Percentiles rank a stretch among this genome's conserved stretches.
Conservation (phyloP, 2,797 vertebrate species). For the Sebastes itinus region DNA sequence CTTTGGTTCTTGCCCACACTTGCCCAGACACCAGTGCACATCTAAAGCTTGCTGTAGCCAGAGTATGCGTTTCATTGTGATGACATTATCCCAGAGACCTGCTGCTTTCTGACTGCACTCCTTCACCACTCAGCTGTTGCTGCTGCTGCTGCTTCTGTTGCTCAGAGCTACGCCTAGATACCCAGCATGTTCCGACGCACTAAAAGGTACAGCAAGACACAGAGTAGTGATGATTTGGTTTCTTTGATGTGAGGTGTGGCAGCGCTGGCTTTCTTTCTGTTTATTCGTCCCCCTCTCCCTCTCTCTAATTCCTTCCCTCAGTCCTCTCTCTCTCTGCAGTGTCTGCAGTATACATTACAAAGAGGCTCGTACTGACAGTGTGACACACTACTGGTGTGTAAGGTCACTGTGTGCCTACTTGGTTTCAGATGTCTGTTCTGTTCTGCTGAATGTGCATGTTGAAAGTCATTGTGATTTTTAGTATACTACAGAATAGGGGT, state of each 20-base stretch:
- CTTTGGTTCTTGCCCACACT: constrained; percentile 34
- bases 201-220: constrained; percentile 57
- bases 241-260: constrained; percentile 23
- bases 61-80: constrained; percentile 14
- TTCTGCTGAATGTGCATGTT: not conserved
- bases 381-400: not conserved
- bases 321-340: not conserved
- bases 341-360: constrained; percentile 13
- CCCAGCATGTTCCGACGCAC: constrained; percentile 71
- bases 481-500: not conserved
- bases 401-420: not conserved
- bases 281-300: not conserved
- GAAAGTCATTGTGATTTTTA: not conserved
- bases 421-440: constrained; percentile 17
- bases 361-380: constrained; percentile 5
- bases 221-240: not conserved
- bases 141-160: constrained; percentile 17
- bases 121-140: constrained; percentile 13
- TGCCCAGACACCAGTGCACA: constrained; percentile 25
- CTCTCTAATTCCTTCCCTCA: not conserved
- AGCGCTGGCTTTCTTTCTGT: constrained; percentile 15
- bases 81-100: constrained; percentile 34
- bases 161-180: constrained; percentile 36
- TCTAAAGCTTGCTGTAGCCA: constrained; percentile 39
- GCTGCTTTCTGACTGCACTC: constrained; percentile 27